Percentiles rank a stretch among this genome's conserved stretches.
phyloP scores from a whole-genome alignment of 53 echinoderm and acorn worm genomes.

The Glandiceps talaboti region DNA sequence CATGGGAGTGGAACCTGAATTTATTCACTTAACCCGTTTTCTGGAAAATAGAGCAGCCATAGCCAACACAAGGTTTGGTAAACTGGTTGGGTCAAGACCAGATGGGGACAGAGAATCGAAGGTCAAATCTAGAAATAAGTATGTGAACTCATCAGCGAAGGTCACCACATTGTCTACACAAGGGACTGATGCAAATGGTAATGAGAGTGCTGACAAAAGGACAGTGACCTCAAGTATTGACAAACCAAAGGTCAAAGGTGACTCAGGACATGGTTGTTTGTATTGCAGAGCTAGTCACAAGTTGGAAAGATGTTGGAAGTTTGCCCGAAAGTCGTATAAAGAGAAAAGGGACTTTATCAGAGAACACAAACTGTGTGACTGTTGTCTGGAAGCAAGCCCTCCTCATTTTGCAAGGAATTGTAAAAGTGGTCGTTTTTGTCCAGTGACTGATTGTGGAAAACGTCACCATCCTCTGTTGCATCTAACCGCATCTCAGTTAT shows the following conservation, averaged over 20 bases:
- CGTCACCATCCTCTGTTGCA: neutral
- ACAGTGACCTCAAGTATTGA: neutral
- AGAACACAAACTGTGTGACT: neutral
- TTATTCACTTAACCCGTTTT: neutral
- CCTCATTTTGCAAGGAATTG: neutral
- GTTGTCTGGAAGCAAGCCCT: neutral
- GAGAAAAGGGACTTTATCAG: neutral
- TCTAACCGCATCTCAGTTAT: neutral
- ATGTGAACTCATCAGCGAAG: neutral
- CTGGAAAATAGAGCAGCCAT: neutral
- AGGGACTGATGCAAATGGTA: neutral
- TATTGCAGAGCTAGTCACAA: neutral
- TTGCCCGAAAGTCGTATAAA: neutral
- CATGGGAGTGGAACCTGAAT: neutral
- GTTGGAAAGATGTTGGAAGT: neutral
- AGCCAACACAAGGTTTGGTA: too few relatives aligned
- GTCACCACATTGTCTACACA: neutral
- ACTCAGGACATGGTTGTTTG: neutral
- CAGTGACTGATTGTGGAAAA: neutral
- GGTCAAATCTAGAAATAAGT: neutral
- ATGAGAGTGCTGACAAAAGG: too few relatives aligned
- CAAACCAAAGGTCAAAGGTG: neutral
- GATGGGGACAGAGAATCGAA: neutral
- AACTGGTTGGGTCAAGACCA: too few relatives aligned
- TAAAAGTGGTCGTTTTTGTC: too few relatives aligned